Evolutionary conservation across 2,888 invertebrate species (phyloP).

Genomic region (Zygogramma bicolorata): DNA sequence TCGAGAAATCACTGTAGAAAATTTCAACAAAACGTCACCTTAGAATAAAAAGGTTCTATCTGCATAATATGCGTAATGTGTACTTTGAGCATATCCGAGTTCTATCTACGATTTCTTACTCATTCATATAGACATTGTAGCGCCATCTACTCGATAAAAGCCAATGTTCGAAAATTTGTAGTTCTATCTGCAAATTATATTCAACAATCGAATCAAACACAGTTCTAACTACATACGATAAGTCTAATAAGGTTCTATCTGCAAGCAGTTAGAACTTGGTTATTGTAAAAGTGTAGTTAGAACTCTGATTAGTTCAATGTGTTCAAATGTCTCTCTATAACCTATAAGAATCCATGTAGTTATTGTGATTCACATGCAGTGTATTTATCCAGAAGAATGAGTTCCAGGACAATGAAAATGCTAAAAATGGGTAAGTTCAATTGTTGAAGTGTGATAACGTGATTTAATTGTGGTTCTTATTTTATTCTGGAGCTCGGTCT

Average conservation of each 20-base stretch:
- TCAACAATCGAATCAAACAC: background rate
- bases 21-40: too few species aligned
- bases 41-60: background rate
- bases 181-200: background rate
- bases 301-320: background rate
- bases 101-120: background rate
- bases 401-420: conserved; percentile 12
- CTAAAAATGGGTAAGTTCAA: conserved; percentile 21
- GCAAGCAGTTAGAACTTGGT: conserved; percentile 19
- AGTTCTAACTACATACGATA: background rate
- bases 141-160: background rate
- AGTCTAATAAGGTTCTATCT: conserved; percentile 18
- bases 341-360: conserved; percentile 1
- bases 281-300: conserved; percentile 15
- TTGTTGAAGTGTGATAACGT: background rate
- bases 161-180: background rate
- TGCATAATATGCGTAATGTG: too few species aligned
- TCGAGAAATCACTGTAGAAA: too few species aligned
- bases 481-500: background rate
- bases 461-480: background rate
- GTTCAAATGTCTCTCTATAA: background rate
- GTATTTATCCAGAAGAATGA: background rate
- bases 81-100: background rate
- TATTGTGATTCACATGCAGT: background rate
- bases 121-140: background rate